These are phyloP conservation scores for Eupithecia exiguata DNA, from an alignment of 2,888 invertebrate genomes.

Conservation along the genomic window DNA sequence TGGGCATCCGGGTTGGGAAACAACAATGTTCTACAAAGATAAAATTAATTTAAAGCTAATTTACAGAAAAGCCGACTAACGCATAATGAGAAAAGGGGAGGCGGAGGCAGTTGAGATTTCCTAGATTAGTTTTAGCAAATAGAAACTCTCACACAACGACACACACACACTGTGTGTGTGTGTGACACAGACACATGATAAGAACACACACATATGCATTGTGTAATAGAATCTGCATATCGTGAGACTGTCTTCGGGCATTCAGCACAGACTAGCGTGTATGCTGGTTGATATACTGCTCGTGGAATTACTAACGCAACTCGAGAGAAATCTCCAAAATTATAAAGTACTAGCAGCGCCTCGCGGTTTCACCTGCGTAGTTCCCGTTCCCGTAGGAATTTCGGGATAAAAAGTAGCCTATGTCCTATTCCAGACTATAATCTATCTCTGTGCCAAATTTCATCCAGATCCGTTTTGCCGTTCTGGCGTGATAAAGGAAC, in stretches of 20 bases:
- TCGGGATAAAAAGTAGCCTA: too few relatives aligned
- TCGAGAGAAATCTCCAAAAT: slow-evolving; percentile 11
- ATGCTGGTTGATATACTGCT: slow-evolving; percentile 20
- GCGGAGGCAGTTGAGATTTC: slow-evolving; percentile 6
- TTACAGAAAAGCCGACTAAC: neutral
- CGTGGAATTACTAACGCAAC: slow-evolving; percentile 22
- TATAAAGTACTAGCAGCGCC: too few relatives aligned
- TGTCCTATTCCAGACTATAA: too few relatives aligned
- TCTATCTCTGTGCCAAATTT: too few relatives aligned
- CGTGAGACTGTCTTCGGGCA: slow-evolving; percentile 40
- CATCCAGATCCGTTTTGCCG: too few relatives aligned
- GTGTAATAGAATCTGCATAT: slow-evolving; percentile 40
- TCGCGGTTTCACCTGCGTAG: too few relatives aligned
- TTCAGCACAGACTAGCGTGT: slow-evolving; percentile 24
- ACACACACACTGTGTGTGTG: slow-evolving; percentile 5
- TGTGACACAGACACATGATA: slow-evolving; percentile 5
- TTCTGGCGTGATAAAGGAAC: too few relatives aligned
- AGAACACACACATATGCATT: slow-evolving; percentile 22
- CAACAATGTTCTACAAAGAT: neutral
- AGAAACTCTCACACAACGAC: neutral
- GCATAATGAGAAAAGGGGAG: slow-evolving; percentile 8
- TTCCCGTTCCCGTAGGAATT: too few relatives aligned
- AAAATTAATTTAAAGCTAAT: neutral
- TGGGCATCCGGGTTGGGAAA: neutral
- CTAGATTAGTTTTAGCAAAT: slow-evolving; percentile 15